A percentile compares a stretch with the other conserved stretches of the same genome.
phyloP scores from a whole-genome alignment of 2,888 invertebrate genomes.

The Aphodius granarius region DNA sequence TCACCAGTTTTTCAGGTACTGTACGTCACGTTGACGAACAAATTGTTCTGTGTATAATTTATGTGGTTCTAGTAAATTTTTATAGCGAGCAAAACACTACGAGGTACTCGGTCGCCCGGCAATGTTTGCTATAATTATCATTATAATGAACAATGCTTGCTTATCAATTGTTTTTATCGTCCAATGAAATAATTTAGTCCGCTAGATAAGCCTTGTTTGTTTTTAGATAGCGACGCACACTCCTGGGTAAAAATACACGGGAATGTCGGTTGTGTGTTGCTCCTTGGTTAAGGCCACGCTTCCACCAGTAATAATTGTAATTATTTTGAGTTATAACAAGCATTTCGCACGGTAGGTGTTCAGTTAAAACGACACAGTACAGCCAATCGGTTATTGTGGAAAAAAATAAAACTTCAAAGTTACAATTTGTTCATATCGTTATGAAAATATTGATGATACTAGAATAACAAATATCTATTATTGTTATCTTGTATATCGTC shows the following conservation, averaged over 20 bases:
- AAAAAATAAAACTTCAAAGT: no score
- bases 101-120: neutral
- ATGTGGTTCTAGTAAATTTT: neutral
- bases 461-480: no score
- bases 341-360: no score
- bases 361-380: no score
- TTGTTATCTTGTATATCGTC: no score
- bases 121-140: neutral
- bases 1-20: no score
- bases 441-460: no score
- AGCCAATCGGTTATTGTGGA: no score
- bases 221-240: neutral
- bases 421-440: no score
- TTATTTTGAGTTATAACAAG: neutral
- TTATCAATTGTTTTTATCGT: neutral
- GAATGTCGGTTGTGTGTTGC: neutral
- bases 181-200: neutral
- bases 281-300: neutral
- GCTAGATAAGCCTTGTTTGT: neutral
- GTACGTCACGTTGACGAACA: no score
- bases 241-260: neutral
- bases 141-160: neutral
- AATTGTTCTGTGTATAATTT: neutral
- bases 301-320: neutral
- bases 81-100: neutral